Base-by-base conservation (phyloP, 2,888 invertebrate genomes). In the Lithophane ornitopus region DNA sequence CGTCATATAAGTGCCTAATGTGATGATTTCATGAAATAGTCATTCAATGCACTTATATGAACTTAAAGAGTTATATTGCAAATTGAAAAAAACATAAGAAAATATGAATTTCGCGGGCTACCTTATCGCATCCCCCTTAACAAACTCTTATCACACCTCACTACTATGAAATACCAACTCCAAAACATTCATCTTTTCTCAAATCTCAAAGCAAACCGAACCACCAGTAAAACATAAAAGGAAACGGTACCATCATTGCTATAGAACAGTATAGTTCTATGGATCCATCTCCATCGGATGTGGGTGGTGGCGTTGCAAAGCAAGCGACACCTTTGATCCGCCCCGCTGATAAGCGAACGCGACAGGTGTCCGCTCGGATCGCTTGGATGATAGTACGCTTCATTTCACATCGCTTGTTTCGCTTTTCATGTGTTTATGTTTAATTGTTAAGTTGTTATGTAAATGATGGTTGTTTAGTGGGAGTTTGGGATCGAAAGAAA, bases 281-380 rank as follows among this genome's bases (percentile, higher is more conserved):
- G 39, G 49, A 49, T 26, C 9, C 63, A 54, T 56, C 78, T 66
- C 52, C 56, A 34, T 63, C 79, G 68, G 73, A 78, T 65, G 81
- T 66, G 56, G 80, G 65, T 59, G 80, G 68, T 28, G 19, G 75
- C 34, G 52, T 46, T 26, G 62, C 68, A 58, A 85, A 74, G 84
- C 74, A 80, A 58, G 52, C 52, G 66, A 66, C 81, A 76, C 84
- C 84, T 76, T 84, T 86, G 84, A 86, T 86, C 76, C 72, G 61
- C 56, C 63, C 68, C 58, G 16, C 69, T 79, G 86, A 85, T 84
- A 84, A 83, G 70, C 74, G 52, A 58, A 68, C 16, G 59, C 63
- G 84, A 76, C 84, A 80, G 70, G 69, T 74, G 86, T 80, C 71
- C 44, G 54, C 26, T 69, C 11, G 59, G 49, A 70, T 80, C 72